Evolutionary conservation across 2,888 invertebrate genomes (phyloP), one percentile per base, ranked within the genome.

Genomic region (Cristatella mucedo): DNA sequence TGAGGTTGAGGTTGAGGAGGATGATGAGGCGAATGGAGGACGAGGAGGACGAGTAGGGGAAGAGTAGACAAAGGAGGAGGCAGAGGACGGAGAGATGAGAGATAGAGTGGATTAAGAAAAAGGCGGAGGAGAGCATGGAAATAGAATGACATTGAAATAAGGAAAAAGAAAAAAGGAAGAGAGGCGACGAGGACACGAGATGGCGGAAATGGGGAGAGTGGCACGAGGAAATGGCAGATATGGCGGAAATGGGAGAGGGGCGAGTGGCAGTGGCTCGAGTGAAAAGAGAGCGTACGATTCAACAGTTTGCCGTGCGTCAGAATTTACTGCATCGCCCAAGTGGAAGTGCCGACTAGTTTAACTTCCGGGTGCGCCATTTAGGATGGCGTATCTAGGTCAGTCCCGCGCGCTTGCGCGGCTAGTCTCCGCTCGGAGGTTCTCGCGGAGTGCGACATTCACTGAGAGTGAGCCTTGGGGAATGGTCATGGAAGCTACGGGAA

Each of bases 141-240:
- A 26, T 7, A 26, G n/a, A n/a, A n/a, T 7, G 26, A 26, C 7
- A n/a, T 11, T 7, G n/a, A n/a, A 26, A 26, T 11, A n/a, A 26
- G 26, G 26, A n/a, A 26, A n/a, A 26, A n/a, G n/a, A 26, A 26
- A n/a, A 26, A n/a, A 26, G 26, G 26, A n/a, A 26, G 26, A 26
- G 26, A 26, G 26, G 26, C 7, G 26, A n/a, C 7, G 26, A 26
- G 26, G 26, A n/a, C 7, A n/a, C 7, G 26, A n/a, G 26, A n/a
- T 7, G n/a, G n/a, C 7, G n/a, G 26, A n/a, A n/a, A 26, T 7
- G 26, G 26, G 26, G 26, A 26, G 26, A 26, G 26, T 11, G 26
- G n/a, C 7, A 26, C 7, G 26, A n/a, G 26, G n/a, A n/a, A 26
- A n/a, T 11, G 26, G 26, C 7, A 26, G 26, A 26, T 7, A n/a